A percentile compares a stretch with the other conserved stretches of the same genome.
Evolutionary conservation across 2,797 vertebrate genomes (phyloP).

Genomic region (Austrolebias charrua): DNA sequence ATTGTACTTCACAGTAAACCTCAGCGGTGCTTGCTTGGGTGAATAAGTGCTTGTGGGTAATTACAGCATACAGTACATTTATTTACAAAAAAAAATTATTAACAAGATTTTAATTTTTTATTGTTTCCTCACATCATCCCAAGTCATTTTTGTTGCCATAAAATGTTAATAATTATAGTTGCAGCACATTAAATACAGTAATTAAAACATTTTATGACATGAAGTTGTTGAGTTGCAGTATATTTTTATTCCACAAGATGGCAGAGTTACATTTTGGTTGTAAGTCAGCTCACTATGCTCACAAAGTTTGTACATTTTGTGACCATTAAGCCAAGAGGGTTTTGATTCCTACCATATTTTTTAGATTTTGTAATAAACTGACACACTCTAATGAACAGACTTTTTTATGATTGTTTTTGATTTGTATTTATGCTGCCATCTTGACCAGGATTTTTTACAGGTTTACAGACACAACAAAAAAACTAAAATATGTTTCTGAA

Average conservation of each 20-base stretch:
- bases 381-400: too few species aligned
- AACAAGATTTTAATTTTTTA: too few species aligned
- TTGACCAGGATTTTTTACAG: too few species aligned
- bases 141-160: neutral
- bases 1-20: too few species aligned
- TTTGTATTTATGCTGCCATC: too few species aligned
- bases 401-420: too few species aligned
- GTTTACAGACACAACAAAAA: too few species aligned
- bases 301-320: neutral
- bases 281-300: neutral
- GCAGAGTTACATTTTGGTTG: constrained; percentile 14
- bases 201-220: neutral
- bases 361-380: neutral
- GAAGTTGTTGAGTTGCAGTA: constrained; percentile 18
- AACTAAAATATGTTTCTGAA: too few species aligned
- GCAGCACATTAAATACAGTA: neutral
- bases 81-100: too few species aligned
- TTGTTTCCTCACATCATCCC: neutral
- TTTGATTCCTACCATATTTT: neutral
- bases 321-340: neutral
- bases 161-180: neutral
- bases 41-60: too few species aligned
- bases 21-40: too few species aligned
- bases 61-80: too few species aligned
- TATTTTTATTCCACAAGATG: constrained; percentile 34